phyloP scores from a whole-genome alignment of 2,113 vertebrate species.

The Paracanthobrama guichenoti region DNA sequence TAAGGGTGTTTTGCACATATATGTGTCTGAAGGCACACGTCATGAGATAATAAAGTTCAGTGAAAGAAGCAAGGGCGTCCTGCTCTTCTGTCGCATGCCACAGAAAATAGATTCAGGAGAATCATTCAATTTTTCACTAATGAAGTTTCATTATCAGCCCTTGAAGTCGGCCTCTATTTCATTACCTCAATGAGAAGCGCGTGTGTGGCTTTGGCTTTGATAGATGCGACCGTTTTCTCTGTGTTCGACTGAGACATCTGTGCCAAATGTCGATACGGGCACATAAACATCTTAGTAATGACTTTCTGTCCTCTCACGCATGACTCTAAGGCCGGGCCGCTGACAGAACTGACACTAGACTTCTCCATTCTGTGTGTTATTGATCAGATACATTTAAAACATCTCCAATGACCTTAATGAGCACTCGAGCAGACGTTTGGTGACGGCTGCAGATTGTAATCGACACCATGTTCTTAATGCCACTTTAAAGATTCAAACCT shows the following conservation, averaged over 20 bases:
- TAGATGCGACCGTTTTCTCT: neutral
- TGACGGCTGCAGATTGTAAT: neutral
- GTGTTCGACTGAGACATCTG: neutral
- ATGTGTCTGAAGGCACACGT: neutral
- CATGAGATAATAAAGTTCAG: neutral
- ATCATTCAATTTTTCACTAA: neutral
- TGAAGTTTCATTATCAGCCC: constrained; percentile 10
- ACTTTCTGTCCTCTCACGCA: constrained; percentile 1
- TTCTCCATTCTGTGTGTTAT: neutral
- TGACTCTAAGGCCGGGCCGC: neutral
- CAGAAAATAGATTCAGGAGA: neutral
- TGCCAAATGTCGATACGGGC: neutral
- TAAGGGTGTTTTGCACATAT: neutral
- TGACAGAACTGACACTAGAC: neutral
- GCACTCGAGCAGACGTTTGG: neutral
- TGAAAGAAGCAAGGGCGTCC: neutral
- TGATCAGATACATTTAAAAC: constrained; percentile 5
- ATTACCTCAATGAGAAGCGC: neutral
- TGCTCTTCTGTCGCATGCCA: neutral
- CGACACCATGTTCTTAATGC: neutral
- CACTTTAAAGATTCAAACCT: neutral
- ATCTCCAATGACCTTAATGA: neutral
- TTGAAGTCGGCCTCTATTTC: neutral
- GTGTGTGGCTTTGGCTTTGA: constrained; percentile 3
- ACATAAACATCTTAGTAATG: constrained; percentile 1